Base-by-base conservation (phyloP, 1,140 invertebrate genomes). In the Ephestia elutella region DNA sequence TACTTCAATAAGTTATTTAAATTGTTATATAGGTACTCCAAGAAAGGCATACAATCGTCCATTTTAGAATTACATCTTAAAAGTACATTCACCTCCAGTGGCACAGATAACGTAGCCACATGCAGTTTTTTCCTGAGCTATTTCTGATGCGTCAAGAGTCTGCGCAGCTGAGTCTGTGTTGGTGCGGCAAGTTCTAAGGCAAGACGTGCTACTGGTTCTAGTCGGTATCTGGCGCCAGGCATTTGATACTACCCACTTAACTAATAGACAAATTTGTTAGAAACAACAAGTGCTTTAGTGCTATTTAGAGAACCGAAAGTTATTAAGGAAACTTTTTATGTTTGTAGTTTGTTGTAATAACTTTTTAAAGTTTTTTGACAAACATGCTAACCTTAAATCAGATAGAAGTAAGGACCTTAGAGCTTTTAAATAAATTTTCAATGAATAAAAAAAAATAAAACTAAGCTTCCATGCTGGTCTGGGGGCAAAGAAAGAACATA, bases 71-170 rank as follows among this genome's bases (percentile, higher is more conserved):
- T 32, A 10, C 1, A 44, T 44, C n/a, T 4, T n/a, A 10, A 44
- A 57, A 53, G 57, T 38, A 15, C 57, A 53, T 53, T 25, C 17
- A 35, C 49, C 44, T 51, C 63, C 59, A 44, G 58, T 58, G 51
- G 57, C 59, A 65, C 66, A 72, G 68, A 72, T 78, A 75, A 70
- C 60, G 54, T 54, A 60, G 69, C 68, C 78, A 75, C 71, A 78
- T 78, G 74, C 72, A 75, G 70, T 77, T 81, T 81, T 44, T 81
- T 78, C 68, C 71, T 68, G 44, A 21, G 25, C 74, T 76, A 71
- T 73, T 71, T 76, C 61, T 58, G 70, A 66, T 73, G 59, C 60
- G 63, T 54, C 70, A 66, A 71, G 62, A 61, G 69, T 67, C 7
- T 2, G 38, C n/a, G 10, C 15, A 44, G 38, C 5, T 44, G 38